Evolutionary conservation across 1,140 invertebrate genomes (phyloP).

Genomic region (Cydia fagiglandana): DNA sequence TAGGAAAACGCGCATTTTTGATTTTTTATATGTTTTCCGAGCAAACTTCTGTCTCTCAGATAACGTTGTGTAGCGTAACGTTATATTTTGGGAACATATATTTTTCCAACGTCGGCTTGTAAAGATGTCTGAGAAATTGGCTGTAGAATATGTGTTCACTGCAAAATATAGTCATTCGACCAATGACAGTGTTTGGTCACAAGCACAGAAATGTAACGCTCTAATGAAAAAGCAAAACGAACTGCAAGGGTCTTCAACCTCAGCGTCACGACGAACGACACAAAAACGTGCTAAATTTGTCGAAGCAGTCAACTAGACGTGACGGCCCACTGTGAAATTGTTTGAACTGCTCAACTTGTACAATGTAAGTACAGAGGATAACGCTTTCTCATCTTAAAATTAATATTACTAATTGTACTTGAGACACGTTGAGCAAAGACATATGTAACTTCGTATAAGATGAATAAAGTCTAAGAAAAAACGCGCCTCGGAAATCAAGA

Average conservation of each 20-base stretch:
- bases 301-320: constrained; percentile 60
- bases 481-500: too few species aligned
- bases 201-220: constrained; percentile 65
- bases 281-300: constrained; percentile 71
- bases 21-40: too few species aligned
- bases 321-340: constrained; percentile 62
- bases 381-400: constrained; percentile 19
- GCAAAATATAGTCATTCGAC: neutral
- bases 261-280: constrained; percentile 59
- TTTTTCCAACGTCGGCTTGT: too few species aligned
- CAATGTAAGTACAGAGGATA: constrained; percentile 39
- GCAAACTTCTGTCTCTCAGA: too few species aligned
- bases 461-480: too few species aligned
- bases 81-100: too few species aligned
- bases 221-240: constrained; percentile 68
- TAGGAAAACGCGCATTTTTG: too few species aligned
- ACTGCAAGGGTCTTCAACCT: constrained; percentile 55
- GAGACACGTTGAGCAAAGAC: too few species aligned
- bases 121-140: neutral
- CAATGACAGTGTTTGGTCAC: constrained; percentile 16
- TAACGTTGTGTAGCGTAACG: too few species aligned
- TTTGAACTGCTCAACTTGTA: constrained; percentile 57
- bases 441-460: too few species aligned
- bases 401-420: neutral
- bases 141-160: neutral